These are phyloP conservation scores for Sturnira hondurensis DNA, from an alignment of 2,113 vertebrate species.

Conservation along the genomic window DNA sequence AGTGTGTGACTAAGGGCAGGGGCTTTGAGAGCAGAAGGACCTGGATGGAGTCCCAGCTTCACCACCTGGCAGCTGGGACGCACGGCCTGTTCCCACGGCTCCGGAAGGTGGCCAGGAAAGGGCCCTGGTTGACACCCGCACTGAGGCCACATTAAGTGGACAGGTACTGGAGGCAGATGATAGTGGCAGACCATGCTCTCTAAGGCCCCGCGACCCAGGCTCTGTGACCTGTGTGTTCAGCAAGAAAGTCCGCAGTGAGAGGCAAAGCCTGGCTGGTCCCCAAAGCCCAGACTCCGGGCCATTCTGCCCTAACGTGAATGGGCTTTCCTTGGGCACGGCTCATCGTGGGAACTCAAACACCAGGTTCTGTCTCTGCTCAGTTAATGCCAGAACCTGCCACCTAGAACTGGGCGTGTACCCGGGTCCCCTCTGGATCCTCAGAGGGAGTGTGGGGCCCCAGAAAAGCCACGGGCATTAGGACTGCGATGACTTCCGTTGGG, in stretches of 20 bases:
- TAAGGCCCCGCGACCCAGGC: not conserved
- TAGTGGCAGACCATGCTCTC: fast-evolving
- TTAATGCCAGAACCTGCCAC: not conserved
- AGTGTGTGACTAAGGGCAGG: not conserved
- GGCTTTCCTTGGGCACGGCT: not conserved
- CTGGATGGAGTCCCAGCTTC: not conserved
- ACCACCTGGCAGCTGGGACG: not conserved
- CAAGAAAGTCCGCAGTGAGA: not conserved
- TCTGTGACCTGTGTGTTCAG: fast-evolving
- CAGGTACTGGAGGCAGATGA: not conserved
- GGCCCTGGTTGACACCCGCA: not conserved
- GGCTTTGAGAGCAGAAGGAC: not conserved
- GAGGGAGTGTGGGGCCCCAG: not conserved
- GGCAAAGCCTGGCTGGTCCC: not conserved
- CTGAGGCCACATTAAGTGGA: not conserved
- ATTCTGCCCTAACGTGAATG: fast-evolving
- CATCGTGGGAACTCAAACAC: fast-evolving
- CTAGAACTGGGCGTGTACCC: not conserved
- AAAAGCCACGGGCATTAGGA: not conserved
- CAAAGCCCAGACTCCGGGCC: not conserved
- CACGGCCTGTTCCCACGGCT: not conserved
- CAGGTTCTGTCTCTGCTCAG: not conserved
- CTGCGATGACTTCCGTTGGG: not conserved
- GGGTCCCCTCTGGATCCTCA: not conserved
- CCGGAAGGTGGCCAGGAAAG: not conserved